Base-by-base conservation (phyloP, 2,888 invertebrate species). In the Pristionchus japonicus region DNA sequence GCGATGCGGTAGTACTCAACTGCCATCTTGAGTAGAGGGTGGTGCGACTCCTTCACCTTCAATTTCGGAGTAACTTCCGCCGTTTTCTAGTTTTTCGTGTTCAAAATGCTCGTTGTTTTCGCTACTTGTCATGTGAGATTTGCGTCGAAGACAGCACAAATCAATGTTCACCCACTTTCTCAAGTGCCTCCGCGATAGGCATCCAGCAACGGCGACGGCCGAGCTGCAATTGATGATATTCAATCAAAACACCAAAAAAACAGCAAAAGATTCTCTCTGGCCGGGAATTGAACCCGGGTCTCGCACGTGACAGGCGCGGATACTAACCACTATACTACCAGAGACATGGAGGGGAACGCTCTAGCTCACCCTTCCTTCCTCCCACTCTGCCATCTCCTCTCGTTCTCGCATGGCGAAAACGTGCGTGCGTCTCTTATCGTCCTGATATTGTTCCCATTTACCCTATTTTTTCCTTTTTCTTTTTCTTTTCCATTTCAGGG, bases 161-260 rank as follows among this genome's bases (percentile, higher is more conserved):
- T 49, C 57, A 4, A 7, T 57, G 57, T 52, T 31, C 15, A 17
- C 52, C 9, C 23, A 93, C 91, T 52, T 90, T 91, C 43, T 90
- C 88, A 11, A 89, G 88, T 13, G 91, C 89, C 83, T 93, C 92
- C n/a, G 86, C 47, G n/a, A 91, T 43, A 31, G 90, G 89, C 89
- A 93, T 91, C 93, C 93, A 93, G 52, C 91, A 90, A 13, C 93
- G 89, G 64, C 90, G 90, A 4, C 93, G 90, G 7, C 93, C 93
- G 82, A 85, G n/a, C 85, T 85, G 85, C 52, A 64, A 64, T 6
- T 43, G 40, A n/a, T 17, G 11, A 40, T 61, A 70, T 86, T 47
- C 3, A 31, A 4, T 3, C 1, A 37, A 17, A 1, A 17, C 17
- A 7, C 37, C 20, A 17, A 77, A 43, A 52, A 31, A 13, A 57